Base-by-base conservation (phyloP, 2,113 vertebrate species). In the Carassius gibelio region DNA sequence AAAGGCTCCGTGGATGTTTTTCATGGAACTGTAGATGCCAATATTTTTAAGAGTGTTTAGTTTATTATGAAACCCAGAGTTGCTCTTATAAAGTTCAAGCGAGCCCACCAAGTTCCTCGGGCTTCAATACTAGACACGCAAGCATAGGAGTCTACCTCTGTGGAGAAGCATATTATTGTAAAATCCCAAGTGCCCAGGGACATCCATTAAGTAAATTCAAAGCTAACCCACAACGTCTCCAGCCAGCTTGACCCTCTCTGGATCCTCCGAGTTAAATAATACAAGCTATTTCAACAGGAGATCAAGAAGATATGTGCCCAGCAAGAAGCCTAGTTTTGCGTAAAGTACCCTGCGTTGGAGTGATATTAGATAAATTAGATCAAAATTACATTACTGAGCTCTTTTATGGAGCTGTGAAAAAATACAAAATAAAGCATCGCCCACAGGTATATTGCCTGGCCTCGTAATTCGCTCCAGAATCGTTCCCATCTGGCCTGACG, bases 321-420 rank as follows among this genome's bases (percentile, higher is more conserved):
- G 85, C 57, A 72, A 92, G 89, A 92, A 94, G 91, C 89, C 84
- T 85, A 86, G 87, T 89, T 92, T 91, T 92, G 84, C 88, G 90
- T 93, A 93, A 93, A 93, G 88, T 84, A 82, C 57, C 62, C 84
- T 81, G 36, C 36, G 5, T 38, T 38, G 36, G 36, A 90, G 90
- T 90, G 90, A 93, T 94, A 93, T 94, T 93, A 94, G 94, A 94
- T 94, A 93, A 95, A 94, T 93, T 91, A 93, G 94, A 94, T 95
- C 92, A 93, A 93, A 95, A 95, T 94, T 94, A 93, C 94, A 94
- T 95, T 94, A 94, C 94, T 93, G 92, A 91, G 85, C 48, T 83
- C 84, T 92, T 30, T 95, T 94, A 94, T 93, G 93, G 93, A 92
- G 91, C 92, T 90, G 91, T 95, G 94, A 94, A 94, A 94, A 75